A percentile compares a stretch with the other conserved stretches of the same genome.
Conservation (phyloP, 2,797 vertebrate genomes). For the Rhynchotus rufescens region DNA sequence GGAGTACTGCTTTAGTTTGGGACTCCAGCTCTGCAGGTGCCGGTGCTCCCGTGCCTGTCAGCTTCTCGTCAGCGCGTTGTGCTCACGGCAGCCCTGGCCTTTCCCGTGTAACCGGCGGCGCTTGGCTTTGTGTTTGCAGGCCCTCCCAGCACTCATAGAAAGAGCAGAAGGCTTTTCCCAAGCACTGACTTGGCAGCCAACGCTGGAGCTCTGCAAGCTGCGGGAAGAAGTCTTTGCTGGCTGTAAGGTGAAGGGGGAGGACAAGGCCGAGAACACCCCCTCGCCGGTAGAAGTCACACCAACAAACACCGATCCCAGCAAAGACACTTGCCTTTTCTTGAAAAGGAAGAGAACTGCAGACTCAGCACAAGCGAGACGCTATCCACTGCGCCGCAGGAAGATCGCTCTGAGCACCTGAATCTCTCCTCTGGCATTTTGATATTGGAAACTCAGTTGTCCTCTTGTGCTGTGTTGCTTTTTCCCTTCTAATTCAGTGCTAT, state of each 20-base stretch:
- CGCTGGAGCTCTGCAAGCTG: conserved; percentile 78
- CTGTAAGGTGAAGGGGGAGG: conserved; percentile 6
- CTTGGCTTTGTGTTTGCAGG: conserved; percentile 75
- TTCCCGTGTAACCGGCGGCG: neutral
- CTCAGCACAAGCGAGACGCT: conserved; percentile 69
- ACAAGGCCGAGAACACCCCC: neutral
- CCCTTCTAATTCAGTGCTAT: neutral
- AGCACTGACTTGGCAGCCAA: conserved; percentile 81
- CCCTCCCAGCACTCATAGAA: conserved; percentile 83
- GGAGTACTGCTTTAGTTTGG: neutral
- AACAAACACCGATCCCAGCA: neutral
- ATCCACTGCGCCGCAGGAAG: conserved; percentile 72
- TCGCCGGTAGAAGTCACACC: conserved; percentile 47
- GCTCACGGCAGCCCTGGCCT: neutral
- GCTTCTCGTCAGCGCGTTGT: neutral
- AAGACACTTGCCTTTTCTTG: conserved; percentile 62
- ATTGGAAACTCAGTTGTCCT: neutral
- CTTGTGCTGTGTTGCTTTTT: neutral
- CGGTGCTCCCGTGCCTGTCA: neutral
- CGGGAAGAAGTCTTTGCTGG: conserved; percentile 83
- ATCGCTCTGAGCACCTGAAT: conserved; percentile 48
- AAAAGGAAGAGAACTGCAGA: conserved; percentile 73
- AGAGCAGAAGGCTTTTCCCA: conserved; percentile 87
- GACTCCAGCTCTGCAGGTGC: neutral
- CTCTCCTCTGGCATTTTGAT: neutral